Conservation (phyloP, 2,888 invertebrate species). For the Gymnocheta viridis region DNA sequence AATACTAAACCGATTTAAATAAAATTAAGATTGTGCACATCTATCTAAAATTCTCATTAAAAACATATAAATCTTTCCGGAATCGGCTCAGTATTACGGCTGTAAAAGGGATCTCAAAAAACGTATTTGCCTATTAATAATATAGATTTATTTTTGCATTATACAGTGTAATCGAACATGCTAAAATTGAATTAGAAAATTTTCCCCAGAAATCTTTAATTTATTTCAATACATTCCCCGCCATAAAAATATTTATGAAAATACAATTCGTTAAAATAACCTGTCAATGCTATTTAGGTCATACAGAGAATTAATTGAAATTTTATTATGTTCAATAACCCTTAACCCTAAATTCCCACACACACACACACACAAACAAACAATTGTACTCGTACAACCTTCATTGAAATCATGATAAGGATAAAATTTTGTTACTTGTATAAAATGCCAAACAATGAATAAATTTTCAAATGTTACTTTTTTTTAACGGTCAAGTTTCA, state of each 20-base stretch:
- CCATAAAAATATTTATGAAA: not conserved
- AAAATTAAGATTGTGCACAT: too few relatives aligned
- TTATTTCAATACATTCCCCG: too few relatives aligned
- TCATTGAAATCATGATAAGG: constrained; percentile 49
- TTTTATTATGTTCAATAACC: constrained; percentile 53
- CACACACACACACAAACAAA: constrained; percentile 25
- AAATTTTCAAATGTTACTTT: constrained; percentile 13
- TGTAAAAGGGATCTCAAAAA: too few relatives aligned
- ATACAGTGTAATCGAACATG: too few relatives aligned
- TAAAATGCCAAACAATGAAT: constrained; percentile 46
- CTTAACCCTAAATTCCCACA: constrained; percentile 56
- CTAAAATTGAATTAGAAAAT: not conserved
- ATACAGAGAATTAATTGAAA: constrained; percentile 37
- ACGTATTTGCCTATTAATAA: too few relatives aligned
- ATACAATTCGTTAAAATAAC: constrained; percentile 4
- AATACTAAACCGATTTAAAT: too few relatives aligned
- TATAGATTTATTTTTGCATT: too few relatives aligned
- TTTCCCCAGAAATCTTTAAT: too few relatives aligned
- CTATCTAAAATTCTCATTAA: too few relatives aligned
- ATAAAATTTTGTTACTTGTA: constrained; percentile 44
- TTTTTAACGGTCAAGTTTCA: constrained; percentile 57
- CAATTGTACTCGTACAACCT: constrained; percentile 7
- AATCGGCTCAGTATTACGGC: too few relatives aligned
- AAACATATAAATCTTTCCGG: too few relatives aligned
- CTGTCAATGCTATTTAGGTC: constrained; percentile 11